Evolutionary conservation across 2,797 vertebrate species (phyloP).

Genomic region (Sphenopsis melanotis): DNA sequence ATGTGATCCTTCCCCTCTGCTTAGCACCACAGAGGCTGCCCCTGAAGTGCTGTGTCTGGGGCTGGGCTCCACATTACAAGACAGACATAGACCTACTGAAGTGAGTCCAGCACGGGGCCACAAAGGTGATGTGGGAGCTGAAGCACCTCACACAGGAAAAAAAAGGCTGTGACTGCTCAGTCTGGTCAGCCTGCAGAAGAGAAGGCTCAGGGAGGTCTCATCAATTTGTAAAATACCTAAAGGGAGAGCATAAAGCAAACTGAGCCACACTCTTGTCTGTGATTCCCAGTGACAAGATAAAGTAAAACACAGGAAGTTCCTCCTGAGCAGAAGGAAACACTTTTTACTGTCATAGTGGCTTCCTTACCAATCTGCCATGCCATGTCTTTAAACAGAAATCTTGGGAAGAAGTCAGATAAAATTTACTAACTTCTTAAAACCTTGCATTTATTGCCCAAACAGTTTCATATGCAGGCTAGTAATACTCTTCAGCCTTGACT

Average conservation of each 20-base stretch:
- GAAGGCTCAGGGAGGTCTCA: not conserved
- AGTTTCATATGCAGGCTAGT: not conserved
- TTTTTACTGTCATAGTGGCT: not conserved
- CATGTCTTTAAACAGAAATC: not conserved
- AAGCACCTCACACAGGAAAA: not conserved
- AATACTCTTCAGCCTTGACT: not conserved
- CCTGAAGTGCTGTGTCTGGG: not conserved
- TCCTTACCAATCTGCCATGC: not conserved
- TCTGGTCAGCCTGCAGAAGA: not conserved
- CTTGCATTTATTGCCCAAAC: not conserved
- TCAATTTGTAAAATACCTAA: not conserved
- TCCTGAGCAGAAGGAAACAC: not conserved
- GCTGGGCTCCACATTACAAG: not conserved
- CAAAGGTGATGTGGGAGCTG: not conserved
- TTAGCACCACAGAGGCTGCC: not conserved
- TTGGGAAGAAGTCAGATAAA: not conserved
- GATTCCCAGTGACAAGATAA: not conserved
- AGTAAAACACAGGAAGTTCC: not conserved
- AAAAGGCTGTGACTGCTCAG: not conserved
- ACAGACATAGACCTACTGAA: not conserved
- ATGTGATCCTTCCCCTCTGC: not conserved
- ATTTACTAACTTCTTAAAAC: not conserved
- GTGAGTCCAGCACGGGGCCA: not conserved
- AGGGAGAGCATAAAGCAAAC: not conserved
- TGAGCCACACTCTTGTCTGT: fast-evolving